Percentiles rank a stretch among this genome's conserved stretches.
Conservation (phyloP, 2,113 vertebrate species). For the Nerophis lumbriciformis region DNA sequence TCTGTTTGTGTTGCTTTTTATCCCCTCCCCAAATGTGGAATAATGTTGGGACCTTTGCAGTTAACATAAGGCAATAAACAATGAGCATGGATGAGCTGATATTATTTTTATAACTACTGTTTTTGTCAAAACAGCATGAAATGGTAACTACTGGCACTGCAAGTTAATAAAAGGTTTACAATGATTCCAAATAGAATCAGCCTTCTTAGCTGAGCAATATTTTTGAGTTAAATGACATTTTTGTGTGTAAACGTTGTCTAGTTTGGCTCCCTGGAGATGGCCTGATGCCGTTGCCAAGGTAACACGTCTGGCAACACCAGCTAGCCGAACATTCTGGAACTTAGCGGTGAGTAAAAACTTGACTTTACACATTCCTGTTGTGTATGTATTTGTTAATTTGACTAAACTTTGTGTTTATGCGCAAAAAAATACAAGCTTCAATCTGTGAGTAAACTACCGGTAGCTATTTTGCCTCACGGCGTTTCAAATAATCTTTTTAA, state of each 20-base stretch:
- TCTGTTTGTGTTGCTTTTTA: not conserved
- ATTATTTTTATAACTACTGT: slow-evolving; percentile 18
- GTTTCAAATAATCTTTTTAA: too few species aligned
- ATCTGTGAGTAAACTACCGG: too few species aligned
- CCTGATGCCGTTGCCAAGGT: slow-evolving; percentile 17
- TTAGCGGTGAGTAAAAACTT: slow-evolving; percentile 38
- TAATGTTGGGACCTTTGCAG: slow-evolving; percentile 12
- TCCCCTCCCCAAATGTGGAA: slow-evolving; percentile 1
- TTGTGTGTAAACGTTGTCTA: not conserved
- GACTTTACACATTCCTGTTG: not conserved
- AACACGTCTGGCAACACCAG: not conserved
- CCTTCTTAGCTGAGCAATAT: too few species aligned
- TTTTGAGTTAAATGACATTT: not conserved
- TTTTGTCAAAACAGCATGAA: slow-evolving; percentile 55
- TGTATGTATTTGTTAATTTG: too few species aligned
- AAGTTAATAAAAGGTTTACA: slow-evolving; percentile 49
- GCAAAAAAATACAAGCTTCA: too few species aligned
- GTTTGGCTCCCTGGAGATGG: slow-evolving; percentile 55
- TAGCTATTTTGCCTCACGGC: too few species aligned
- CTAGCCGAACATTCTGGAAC: not conserved
- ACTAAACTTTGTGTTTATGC: too few species aligned
- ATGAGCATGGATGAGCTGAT: slow-evolving; percentile 18
- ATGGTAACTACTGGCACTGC: slow-evolving; percentile 63
- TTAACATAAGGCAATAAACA: slow-evolving; percentile 21
- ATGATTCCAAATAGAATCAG: too few species aligned